These are phyloP conservation scores for Noctua comes DNA, from an alignment of 2,888 invertebrate species.

Conservation along the genomic window DNA sequence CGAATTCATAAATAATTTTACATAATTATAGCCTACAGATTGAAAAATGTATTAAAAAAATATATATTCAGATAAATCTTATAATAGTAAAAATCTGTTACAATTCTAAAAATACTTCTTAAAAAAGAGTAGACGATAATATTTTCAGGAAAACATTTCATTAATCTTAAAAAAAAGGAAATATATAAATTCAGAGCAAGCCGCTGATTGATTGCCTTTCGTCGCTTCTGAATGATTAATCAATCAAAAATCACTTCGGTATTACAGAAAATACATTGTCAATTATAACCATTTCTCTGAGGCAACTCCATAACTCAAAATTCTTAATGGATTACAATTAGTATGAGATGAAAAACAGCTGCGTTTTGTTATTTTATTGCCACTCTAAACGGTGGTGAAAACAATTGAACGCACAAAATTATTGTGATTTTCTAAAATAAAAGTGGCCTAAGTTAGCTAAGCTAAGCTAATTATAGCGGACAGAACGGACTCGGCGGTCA, in stretches of 20 bases:
- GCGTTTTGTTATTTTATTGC: not conserved
- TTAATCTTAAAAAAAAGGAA: conserved; percentile 15
- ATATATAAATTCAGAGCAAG: conserved; percentile 11
- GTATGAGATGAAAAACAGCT: conserved; percentile 18
- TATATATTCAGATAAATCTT: not conserved
- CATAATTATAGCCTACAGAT: too few species aligned
- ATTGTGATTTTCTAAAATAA: not conserved
- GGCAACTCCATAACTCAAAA: not conserved
- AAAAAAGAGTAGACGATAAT: not conserved
- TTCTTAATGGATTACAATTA: conserved; percentile 26
- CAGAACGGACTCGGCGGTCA: too few species aligned
- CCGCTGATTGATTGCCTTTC: conserved; percentile 51
- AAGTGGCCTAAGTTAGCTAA: not conserved
- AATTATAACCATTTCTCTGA: conserved; percentile 1
- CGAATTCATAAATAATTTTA: not conserved
- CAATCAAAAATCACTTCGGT: conserved; percentile 42
- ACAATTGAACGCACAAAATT: not conserved
- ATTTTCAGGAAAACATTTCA: not conserved
- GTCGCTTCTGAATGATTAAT: conserved; percentile 41
- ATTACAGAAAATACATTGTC: conserved; percentile 47
- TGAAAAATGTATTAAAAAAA: too few species aligned
- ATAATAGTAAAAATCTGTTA: not conserved
- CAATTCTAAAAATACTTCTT: not conserved
- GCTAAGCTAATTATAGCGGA: too few species aligned
- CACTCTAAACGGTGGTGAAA: too few species aligned